Evolutionary conservation across 2,113 vertebrate genomes (phyloP), one percentile per base, ranked within the genome.

Genomic region (Grammomys surdaster): DNA sequence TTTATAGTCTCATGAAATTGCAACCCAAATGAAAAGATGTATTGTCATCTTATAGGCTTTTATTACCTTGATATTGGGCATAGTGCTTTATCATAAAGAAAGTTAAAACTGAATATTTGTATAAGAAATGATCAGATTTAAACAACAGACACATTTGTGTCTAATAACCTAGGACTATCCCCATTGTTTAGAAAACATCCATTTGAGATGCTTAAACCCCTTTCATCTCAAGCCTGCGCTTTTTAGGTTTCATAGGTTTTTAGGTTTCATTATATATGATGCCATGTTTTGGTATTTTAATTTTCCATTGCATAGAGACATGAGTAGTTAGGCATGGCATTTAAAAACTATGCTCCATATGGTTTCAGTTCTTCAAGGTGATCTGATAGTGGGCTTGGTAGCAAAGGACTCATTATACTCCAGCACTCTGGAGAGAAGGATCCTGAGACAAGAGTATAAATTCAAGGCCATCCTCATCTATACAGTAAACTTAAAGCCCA

Each of bases 241-340:
- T 88, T 95, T 93, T 85, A 91, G 11, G 58, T 85, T 69, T 93
- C 84, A 58, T 84, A 88, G 91, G 36, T 28, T 40, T 40, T 40
- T 40, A 40, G 40, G 40, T 40, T 40, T 85, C 33, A 51, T n/a
- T 87, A 22, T n/a, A 4, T 54, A 36, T 75, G 78, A 65, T 70
- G 33, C 54, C 26, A 51, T 75, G 20, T 1, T 51, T 43, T 77
- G 36, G 46, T 36, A 70, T 65, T 95, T 93, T 93, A 63, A 80
- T 67, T 78, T 96, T 58, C 51, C 46, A 84, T 48, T 84, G 22
- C 65, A 67, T 78, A 7, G 67, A 92, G 10, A 56, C 33, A 82
- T 75, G 89, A 70, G 58, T 85, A 65, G 60, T 84, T 90, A 80
- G 31, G 4, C 3, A 72, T 67, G 65, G 63, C 75, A 93, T 95